phyloP scores from a whole-genome alignment of 2,888 invertebrate genomes.

The Meliscaeva auricollis region DNA sequence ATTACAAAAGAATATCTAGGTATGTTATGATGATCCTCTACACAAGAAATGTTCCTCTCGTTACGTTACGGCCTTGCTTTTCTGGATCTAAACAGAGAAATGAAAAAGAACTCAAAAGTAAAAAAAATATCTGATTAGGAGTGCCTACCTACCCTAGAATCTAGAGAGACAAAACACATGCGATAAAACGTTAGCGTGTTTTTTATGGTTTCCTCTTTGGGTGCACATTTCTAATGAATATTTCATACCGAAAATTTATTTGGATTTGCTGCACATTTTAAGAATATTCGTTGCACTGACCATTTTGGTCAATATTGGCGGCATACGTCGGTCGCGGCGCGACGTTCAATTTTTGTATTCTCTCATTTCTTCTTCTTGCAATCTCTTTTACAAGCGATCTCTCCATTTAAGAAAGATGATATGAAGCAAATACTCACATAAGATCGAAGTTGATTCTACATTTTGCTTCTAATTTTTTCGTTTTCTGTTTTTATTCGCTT shows the following conservation, averaged over 20 bases:
- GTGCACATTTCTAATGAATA: slow-evolving; percentile 51
- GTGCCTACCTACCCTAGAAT: no score
- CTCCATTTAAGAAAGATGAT: slow-evolving; percentile 3
- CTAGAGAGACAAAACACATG: neutral
- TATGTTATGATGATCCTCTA: no score
- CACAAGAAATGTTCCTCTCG: no score
- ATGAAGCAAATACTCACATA: neutral
- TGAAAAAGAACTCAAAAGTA: slow-evolving; percentile 44
- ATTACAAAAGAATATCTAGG: no score
- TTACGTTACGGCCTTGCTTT: neutral
- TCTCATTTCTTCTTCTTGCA: slow-evolving; percentile 27
- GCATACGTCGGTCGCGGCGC: no score
- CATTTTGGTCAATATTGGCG: slow-evolving; percentile 37
- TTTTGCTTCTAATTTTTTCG: neutral
- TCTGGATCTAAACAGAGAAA: neutral
- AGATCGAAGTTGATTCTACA: no score
- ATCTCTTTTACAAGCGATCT: slow-evolving; percentile 50
- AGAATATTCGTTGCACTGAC: neutral
- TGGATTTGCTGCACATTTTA: slow-evolving; percentile 38
- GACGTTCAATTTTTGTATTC: no score
- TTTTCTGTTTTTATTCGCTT: slow-evolving; percentile 27
- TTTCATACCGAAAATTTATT: slow-evolving; percentile 31
- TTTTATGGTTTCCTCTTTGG: slow-evolving; percentile 46
- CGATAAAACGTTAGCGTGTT: slow-evolving; percentile 14
- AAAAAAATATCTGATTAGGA: slow-evolving; percentile 3